A percentile compares a stretch with the other conserved stretches of the same genome.
phyloP scores from a whole-genome alignment of 2,888 invertebrate genomes.

The Escarpia spicata region DNA sequence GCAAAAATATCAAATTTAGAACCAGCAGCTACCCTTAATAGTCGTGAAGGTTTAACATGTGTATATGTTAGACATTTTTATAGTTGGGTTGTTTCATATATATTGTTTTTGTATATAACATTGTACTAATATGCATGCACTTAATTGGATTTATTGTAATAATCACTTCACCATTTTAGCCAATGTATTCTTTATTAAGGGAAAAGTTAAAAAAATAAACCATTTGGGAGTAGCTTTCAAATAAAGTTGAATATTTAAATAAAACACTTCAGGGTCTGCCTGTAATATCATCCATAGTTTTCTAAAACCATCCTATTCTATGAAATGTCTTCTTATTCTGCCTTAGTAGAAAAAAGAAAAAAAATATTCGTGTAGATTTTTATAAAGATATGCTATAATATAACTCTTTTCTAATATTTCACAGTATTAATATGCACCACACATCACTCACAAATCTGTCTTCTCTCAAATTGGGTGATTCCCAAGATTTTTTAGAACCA shows the following conservation, averaged over 20 bases:
- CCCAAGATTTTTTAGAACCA: not conserved
- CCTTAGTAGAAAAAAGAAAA: not conserved
- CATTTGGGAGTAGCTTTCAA: not conserved
- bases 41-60: not conserved
- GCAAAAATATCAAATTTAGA: no score
- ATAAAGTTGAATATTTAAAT: not conserved
- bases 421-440: not conserved
- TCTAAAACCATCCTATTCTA: no score
- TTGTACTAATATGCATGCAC: not conserved
- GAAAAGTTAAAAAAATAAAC: not conserved
- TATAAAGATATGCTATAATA: not conserved
- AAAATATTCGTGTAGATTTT: not conserved
- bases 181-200: not conserved
- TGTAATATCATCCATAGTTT: no score
- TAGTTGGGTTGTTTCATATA: not conserved
- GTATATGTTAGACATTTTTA: not conserved
- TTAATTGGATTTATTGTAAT: not conserved
- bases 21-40: not conserved
- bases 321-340: no score
- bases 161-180: not conserved
- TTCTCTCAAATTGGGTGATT: not conserved
- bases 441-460: not conserved
- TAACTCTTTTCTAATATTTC: not conserved
- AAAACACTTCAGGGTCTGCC: no score
- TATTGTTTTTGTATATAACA: no score